Evolutionary conservation across 1,140 invertebrate species (phyloP).

Genomic region (Diorhabda sublineata): DNA sequence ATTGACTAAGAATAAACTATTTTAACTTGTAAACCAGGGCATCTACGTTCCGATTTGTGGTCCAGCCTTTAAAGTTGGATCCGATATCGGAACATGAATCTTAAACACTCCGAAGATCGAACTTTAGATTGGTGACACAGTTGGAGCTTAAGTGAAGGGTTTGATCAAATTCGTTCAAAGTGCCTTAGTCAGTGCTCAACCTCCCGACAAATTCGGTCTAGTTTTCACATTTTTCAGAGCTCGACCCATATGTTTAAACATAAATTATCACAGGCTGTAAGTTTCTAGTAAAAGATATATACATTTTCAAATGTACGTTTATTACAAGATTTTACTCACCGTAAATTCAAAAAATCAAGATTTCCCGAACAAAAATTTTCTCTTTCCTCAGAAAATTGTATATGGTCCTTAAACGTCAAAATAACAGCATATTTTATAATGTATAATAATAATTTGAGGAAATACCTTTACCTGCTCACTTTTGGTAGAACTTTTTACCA

Average conservation of each 20-base stretch:
- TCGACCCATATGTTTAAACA: neutral
- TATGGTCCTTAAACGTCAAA: conserved; percentile 15
- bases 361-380: conserved; percentile 30
- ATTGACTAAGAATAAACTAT: no score
- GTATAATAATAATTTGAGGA: no score
- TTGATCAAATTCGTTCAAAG: no score
- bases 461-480: conserved; percentile 21
- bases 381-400: conserved; percentile 20
- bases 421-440: neutral
- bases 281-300: neutral
- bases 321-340: conserved; percentile 21
- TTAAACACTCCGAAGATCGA: no score
- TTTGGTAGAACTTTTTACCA: conserved; percentile 31
- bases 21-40: no score
- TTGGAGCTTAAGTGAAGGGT: no score
- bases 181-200: neutral
- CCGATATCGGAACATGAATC: no score
- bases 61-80: no score
- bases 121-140: no score
- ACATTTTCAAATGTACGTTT: neutral
- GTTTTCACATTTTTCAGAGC: neutral
- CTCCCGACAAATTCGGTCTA: conserved; percentile 24
- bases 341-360: conserved; percentile 34
- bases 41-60: no score
- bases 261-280: conserved; percentile 18